Conservation (phyloP, 2,797 vertebrate genomes). For the Chrosomus eos region DNA sequence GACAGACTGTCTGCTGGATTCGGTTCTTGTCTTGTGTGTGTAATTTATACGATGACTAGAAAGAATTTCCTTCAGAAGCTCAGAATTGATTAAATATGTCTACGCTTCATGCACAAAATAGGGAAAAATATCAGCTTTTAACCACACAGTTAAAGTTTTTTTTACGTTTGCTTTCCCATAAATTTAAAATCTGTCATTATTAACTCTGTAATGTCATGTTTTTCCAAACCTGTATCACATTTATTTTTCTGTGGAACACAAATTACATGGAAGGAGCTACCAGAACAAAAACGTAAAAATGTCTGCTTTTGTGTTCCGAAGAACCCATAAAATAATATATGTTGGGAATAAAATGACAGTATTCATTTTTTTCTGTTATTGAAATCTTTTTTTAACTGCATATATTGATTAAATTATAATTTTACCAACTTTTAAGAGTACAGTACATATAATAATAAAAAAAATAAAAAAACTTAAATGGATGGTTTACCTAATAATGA, state of each 20-base stretch:
- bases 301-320: background rate
- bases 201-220: background rate
- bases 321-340: background rate
- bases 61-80: background rate
- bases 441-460: background rate
- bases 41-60: background rate
- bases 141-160: background rate
- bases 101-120: background rate
- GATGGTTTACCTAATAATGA: background rate
- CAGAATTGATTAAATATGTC: background rate
- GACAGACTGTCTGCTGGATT: conserved; percentile 31
- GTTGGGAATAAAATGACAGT: background rate
- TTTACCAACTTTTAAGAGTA: background rate
- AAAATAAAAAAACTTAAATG: background rate
- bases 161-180: background rate
- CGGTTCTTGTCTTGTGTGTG: conserved; percentile 11
- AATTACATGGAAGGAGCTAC: background rate
- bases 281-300: too few relatives aligned
- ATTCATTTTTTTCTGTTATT: background rate
- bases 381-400: too few relatives aligned
- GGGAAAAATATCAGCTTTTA: background rate
- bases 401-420: background rate
- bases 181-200: background rate
- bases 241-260: background rate
- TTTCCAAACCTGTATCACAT: background rate